These are phyloP conservation scores for Fundulus diaphanus DNA, from an alignment of 2,797 vertebrate genomes.

Conservation along the genomic window DNA sequence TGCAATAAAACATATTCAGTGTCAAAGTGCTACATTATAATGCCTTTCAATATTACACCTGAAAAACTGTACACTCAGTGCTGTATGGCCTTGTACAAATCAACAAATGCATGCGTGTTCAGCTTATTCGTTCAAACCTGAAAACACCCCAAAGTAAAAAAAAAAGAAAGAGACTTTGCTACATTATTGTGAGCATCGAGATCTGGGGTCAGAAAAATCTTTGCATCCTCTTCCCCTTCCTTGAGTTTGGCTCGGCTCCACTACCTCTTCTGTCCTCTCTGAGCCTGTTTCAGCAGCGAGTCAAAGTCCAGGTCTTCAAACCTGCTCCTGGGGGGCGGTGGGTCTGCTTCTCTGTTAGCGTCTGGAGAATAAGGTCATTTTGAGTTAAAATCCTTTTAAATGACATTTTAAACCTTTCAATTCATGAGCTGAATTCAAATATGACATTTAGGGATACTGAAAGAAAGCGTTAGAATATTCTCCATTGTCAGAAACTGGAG, in stretches of 20 bases:
- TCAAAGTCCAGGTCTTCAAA: slow-evolving; percentile 93
- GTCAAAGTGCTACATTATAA: slow-evolving; percentile 11
- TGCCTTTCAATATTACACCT: slow-evolving; percentile 14
- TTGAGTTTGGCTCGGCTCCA: slow-evolving; percentile 7
- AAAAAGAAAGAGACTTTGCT: slow-evolving; percentile 42
- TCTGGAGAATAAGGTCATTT: slow-evolving; percentile 76
- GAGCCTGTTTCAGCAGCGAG: slow-evolving; percentile 93
- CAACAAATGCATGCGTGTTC: slow-evolving; percentile 32
- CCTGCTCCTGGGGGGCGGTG: slow-evolving; percentile 79
- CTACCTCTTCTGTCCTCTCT: slow-evolving; percentile 89
- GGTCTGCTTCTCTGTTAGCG: slow-evolving; percentile 84
- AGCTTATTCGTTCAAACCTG: slow-evolving; percentile 28
- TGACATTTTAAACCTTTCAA: background rate
- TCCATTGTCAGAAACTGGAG: no score
- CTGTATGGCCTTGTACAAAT: slow-evolving; percentile 36
- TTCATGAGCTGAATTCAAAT: background rate
- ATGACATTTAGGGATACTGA: background rate
- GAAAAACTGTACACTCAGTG: slow-evolving; percentile 23
- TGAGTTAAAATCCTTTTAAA: background rate
- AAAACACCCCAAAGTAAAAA: slow-evolving; percentile 4
- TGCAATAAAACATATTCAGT: background rate
- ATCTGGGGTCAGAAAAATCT: slow-evolving; percentile 36
- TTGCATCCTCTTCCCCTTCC: background rate
- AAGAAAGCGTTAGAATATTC: no score
- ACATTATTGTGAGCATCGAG: slow-evolving; percentile 40